Evolutionary conservation across 1,140 invertebrate genomes (phyloP).

Genomic region (Ooceraea biroi): DNA sequence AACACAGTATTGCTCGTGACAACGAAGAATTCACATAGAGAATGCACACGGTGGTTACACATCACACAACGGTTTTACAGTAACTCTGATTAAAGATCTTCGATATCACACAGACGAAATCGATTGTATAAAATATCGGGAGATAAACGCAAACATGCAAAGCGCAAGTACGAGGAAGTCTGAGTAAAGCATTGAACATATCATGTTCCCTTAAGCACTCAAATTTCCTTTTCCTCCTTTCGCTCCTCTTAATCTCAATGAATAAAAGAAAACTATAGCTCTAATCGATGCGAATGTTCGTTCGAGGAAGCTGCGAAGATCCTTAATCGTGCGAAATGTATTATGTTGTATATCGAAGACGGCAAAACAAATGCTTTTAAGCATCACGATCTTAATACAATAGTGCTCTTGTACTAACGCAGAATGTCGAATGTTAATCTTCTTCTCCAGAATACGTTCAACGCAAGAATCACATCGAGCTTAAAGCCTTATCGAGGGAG

Average conservation of each 20-base stretch:
- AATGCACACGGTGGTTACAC: constrained; percentile 28
- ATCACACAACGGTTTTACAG: constrained; percentile 33
- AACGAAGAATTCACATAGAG: constrained; percentile 62
- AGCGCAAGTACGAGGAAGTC: not conserved
- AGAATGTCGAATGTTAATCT: not conserved
- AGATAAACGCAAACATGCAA: not conserved
- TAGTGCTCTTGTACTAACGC: not conserved
- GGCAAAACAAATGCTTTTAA: not conserved
- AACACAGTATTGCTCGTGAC: constrained; percentile 19
- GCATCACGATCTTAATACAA: not conserved
- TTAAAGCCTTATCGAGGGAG: not conserved
- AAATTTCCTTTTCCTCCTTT: not conserved
- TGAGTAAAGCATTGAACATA: constrained; percentile 13
- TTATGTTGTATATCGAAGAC: constrained; percentile 59
- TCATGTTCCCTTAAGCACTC: too few species aligned
- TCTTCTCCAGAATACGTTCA: not conserved
- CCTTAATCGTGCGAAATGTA: constrained; percentile 44
- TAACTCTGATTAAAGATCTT: constrained; percentile 38
- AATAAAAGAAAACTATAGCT: not conserved
- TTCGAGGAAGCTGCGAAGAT: constrained; percentile 28
- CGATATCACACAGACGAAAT: not conserved
- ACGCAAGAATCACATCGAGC: not conserved
- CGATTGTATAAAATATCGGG: not conserved
- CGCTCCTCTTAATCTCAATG: too few species aligned
- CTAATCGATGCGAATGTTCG: not conserved